phyloP scores from a whole-genome alignment of 1,140 invertebrate genomes.

The Halictus rubicundus region DNA sequence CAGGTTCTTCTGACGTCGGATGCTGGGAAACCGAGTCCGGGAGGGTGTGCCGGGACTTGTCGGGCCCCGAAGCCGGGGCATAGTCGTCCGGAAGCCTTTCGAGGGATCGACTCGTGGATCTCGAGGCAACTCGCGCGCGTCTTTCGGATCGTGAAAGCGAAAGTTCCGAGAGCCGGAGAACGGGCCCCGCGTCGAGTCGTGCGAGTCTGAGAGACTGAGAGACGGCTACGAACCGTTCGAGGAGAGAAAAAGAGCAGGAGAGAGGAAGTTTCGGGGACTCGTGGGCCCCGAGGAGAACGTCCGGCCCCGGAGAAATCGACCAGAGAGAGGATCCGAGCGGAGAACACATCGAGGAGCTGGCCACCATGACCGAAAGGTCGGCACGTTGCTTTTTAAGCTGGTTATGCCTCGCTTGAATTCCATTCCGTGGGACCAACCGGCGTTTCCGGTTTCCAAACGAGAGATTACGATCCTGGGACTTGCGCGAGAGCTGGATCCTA shows the following conservation, averaged over 20 bases:
- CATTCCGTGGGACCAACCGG: slow-evolving; percentile 7
- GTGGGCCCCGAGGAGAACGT: slow-evolving; percentile 12
- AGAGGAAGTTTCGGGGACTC: slow-evolving; percentile 37
- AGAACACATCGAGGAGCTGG: neutral
- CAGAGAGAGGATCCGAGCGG: neutral
- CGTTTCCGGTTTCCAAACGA: slow-evolving; percentile 39
- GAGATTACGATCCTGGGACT: slow-evolving; percentile 1
- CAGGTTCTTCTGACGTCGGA: neutral
- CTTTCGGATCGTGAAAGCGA: slow-evolving; percentile 42
- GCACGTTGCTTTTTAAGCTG: neutral
- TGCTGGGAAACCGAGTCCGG: neutral
- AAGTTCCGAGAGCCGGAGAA: slow-evolving; percentile 27
- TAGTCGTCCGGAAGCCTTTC: slow-evolving; percentile 16
- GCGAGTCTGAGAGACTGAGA: slow-evolving; percentile 26
- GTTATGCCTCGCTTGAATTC: neutral
- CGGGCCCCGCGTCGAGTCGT: neutral
- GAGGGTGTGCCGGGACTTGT: neutral
- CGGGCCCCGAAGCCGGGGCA: too few species aligned
- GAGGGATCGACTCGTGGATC: slow-evolving; percentile 1
- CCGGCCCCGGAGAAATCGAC: neutral
- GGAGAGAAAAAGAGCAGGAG: slow-evolving; percentile 26
- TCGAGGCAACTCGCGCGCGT: neutral
- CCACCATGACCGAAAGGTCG: slow-evolving; percentile 32
- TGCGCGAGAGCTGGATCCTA: neutral
- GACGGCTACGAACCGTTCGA: neutral